Base-by-base conservation (phyloP, 2,888 invertebrate genomes). In the Cephus pygmeus region DNA sequence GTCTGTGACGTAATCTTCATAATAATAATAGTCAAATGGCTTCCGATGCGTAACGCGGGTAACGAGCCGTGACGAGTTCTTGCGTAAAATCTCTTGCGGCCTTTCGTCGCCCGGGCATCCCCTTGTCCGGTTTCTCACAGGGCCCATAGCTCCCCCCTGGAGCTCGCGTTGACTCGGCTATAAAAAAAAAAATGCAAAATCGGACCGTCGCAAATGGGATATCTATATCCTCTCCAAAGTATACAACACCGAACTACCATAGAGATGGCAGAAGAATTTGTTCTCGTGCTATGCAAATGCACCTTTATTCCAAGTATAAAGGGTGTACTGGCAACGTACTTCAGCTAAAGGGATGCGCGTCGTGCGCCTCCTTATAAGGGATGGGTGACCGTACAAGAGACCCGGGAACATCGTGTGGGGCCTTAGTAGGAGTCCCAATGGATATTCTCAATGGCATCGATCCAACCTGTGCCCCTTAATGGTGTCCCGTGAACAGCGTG, bases 301-400 rank as follows among this genome's bases (percentile, higher is more conserved):
- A 56, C 56, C 56, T 56, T 56, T 56, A 56, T 56, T 56, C 56
- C 56, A 23, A 56, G 56, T 56, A 56, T 56, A 56, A 56, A 56
- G 56, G 56, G 56, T 56, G 56, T 9, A 56, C 56, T 23, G 56
- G 56, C 56, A 23, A 23, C 56, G 56, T 56, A 56, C 56, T 56
- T 15, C 56, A 56, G 56, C 56, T 56, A 56, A 56, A 71, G 34
- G 71, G 71, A 71, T 31, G 71, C 31, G 71, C 34, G 12, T 31
- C 71, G 34, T 34, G 71, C 71, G 71, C 71, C 71, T 71, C 71
- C 56, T 71, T 71, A 34, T 71, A 71, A 71, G 71, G 71, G 71
- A 30, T 23, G 71, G 71, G 71, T 34, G 23, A 34, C 23, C 71
- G 30, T 71, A 30, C 34, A 34, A 34, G 30, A 34, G 31, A 9